Evolutionary conservation across 1,140 invertebrate genomes (phyloP), one percentile per base, ranked within the genome.

Genomic region (Copidosoma floridanum): DNA sequence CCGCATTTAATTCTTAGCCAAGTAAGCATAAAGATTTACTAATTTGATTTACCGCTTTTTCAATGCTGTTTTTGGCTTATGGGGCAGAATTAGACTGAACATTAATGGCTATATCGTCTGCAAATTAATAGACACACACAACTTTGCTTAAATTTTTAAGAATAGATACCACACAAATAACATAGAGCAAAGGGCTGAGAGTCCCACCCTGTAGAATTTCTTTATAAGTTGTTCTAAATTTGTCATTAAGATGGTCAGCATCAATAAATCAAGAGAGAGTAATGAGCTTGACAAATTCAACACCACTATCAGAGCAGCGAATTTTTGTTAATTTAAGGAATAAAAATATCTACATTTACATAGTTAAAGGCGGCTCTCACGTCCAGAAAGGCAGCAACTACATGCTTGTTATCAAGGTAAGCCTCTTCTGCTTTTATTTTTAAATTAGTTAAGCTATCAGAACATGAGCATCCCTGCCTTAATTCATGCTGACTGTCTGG

Each of bases 291-390:
- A 67, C 50, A 11, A 58, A 32, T 21, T 43, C 46, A 2, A 58
- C 8, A 1, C 65, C 41, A n/a, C 21, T 37, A 2, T n/a, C n/a
- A n/a, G n/a, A n/a, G n/a, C n/a, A n/a, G n/a, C n/a, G n/a, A n/a
- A n/a, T n/a, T n/a, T n/a, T n/a, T n/a, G n/a, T n/a, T n/a, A n/a
- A n/a, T n/a, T n/a, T n/a, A n/a, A n/a, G n/a, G n/a, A n/a, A n/a
- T 23, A 18, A 66, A 32, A 12, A 57, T 51, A 2, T 47, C 7
- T 1, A 58, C 56, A 5, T 32, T 46, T 0, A 68, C 65, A 26
- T 66, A 63, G 32, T 68, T 54, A 44, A 57, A 65, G 0, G 67
- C 67, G 11, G n/a, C n/a, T n/a, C n/a, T n/a, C n/a, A n/a, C n/a
- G n/a, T n/a, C n/a, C n/a, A n/a, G n/a, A n/a, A n/a, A n/a, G n/a